A percentile compares a stretch with the other conserved stretches of the same genome.
These are phyloP conservation scores for Zosterops pallidus DNA, from an alignment of 2,113 vertebrate species.

Conservation along the genomic window DNA sequence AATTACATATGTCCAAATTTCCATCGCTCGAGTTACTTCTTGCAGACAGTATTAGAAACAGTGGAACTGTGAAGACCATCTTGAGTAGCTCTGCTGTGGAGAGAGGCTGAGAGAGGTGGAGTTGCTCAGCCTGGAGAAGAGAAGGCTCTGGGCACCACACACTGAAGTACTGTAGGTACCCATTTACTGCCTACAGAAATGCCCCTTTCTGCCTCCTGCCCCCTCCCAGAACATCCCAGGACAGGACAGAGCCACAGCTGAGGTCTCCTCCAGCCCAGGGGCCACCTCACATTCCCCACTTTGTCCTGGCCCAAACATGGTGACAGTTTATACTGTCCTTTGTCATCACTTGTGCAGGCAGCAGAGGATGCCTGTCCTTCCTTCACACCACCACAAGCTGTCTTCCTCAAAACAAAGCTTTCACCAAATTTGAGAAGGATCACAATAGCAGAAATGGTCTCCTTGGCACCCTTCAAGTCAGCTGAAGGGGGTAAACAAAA, in stretches of 20 bases:
- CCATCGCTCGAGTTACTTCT: rapidly evolving
- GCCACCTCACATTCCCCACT: rapidly evolving
- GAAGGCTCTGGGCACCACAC: not conserved
- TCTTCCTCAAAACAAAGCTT: not conserved
- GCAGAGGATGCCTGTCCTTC: not conserved
- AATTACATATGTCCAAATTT: not conserved
- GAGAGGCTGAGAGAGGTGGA: not conserved
- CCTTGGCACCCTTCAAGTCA: not conserved
- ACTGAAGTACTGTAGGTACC: rapidly evolving
- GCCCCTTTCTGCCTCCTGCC: not conserved
- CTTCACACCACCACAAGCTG: not conserved
- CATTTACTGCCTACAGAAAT: not conserved
- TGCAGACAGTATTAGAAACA: not conserved
- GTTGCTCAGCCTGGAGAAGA: not conserved
- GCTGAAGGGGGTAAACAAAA: not conserved
- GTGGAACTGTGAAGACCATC: rapidly evolving
- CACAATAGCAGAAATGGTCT: not conserved
- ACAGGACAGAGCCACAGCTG: not conserved
- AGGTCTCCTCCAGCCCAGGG: not conserved
- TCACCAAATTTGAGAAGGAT: not conserved
- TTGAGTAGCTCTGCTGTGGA: not conserved
- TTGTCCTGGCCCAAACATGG: rapidly evolving
- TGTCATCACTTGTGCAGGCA: not conserved
- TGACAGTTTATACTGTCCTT: rapidly evolving
- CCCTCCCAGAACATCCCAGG: not conserved